Base-by-base conservation (phyloP, 2,797 vertebrate species). In the Apodemus agrarius region DNA sequence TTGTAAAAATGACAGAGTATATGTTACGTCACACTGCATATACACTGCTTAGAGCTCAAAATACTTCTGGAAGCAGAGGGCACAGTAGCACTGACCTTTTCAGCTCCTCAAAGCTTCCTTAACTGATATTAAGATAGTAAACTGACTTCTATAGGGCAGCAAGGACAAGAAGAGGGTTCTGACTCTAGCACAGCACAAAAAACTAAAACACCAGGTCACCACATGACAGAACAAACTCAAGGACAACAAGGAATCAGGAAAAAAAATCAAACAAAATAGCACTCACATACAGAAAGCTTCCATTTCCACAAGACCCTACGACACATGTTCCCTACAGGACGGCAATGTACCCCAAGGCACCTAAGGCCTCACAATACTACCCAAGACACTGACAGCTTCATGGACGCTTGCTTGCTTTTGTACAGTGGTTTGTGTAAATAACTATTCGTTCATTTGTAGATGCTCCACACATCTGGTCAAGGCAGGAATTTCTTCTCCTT, bases 341-440 rank as follows among this genome's bases (percentile, higher is more conserved):
- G 93, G 96, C 98, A 97, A 96, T 96, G 98, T 97, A 98, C 97
- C 97, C 98, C 98, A 98, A 99, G 98, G 98, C 98, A 98, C 97
- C 97, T 96, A 92, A 93, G 97, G 97, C 98, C 98, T 98, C 97
- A 46, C 59, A 98, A 96, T 97, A 97, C 98, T 97, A 97, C 95
- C 97, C 97, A 96, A 98, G 97, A 98, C 98, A 98, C 97, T 95
- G 97, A 98, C 34, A 98, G 98, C 98, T 97, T 97, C 98, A 91
- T 46, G 95, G 95, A 93, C 1, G 54, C 82, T 91, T 80, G 54
- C 75, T 91, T 80, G 95, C 98, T 98, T 98, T 98, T 98, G 98
- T 98, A 98, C 98, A 98, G 98, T 97, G 98, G 96, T 98, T 98
- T 97, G 76, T 91, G 96, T 96, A 97, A 98, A 96, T 96, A 98